These are phyloP conservation scores for Lycocerus yunnanus DNA, from an alignment of 2,888 invertebrate species.

Conservation along the genomic window DNA sequence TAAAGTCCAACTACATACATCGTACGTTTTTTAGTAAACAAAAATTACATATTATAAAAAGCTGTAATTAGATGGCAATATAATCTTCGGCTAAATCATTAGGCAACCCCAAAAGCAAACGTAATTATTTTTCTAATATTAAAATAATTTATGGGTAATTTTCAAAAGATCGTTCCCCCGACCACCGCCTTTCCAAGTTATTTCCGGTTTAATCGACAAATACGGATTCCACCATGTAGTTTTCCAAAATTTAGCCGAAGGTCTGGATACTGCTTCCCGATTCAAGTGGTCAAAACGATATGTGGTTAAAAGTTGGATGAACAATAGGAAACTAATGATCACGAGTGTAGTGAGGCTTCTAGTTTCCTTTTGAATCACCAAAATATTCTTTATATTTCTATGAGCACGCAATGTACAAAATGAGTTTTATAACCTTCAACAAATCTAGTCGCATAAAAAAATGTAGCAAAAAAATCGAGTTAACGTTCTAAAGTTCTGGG, in stretches of 20 bases:
- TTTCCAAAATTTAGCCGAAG: neutral
- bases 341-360: neutral
- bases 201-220: neutral
- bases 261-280: neutral
- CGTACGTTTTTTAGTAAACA: neutral
- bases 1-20: neutral
- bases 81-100: neutral
- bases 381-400: neutral
- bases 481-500: neutral
- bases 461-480: neutral
- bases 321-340: neutral
- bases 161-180: neutral
- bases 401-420: conserved; percentile 9
- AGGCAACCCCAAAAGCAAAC: neutral
- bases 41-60: neutral
- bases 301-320: neutral
- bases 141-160: neutral
- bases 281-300: neutral
- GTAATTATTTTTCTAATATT: no score
- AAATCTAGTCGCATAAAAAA: neutral
- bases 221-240: neutral
- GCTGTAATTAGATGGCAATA: neutral
- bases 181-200: neutral
- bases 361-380: conserved; percentile 6
- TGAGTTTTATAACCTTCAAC: conserved; percentile 12